A percentile compares a stretch with the other conserved stretches of the same genome.
phyloP scores from a whole-genome alignment of 2,113 vertebrate genomes.

The Leptocoma aspasia region DNA sequence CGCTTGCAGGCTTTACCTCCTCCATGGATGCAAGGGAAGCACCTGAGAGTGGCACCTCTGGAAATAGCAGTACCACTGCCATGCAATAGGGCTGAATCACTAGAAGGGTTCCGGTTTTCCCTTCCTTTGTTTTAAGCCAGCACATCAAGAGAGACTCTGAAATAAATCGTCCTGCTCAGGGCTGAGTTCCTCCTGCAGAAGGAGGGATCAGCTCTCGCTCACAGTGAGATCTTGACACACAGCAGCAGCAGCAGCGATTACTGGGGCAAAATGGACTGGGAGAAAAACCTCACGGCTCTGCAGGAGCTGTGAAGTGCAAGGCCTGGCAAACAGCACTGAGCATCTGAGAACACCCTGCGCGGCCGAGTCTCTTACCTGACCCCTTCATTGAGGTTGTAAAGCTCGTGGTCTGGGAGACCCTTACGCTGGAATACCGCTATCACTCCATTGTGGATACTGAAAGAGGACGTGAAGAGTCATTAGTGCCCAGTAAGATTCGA shows the following conservation, averaged over 20 bases:
- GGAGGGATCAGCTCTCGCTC: background rate
- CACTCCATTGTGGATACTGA: constrained; percentile 94
- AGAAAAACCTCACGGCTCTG: background rate
- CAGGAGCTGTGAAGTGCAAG: background rate
- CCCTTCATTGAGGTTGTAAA: constrained; percentile 94
- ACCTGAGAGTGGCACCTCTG: background rate
- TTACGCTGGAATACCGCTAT: constrained; percentile 93
- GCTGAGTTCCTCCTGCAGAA: background rate
- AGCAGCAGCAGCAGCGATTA: background rate
- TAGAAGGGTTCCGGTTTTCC: background rate
- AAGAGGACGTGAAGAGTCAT: constrained; percentile 5
- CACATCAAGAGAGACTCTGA: background rate
- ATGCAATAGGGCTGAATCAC: background rate
- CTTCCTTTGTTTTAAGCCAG: background rate
- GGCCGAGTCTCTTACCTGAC: constrained; percentile 81
- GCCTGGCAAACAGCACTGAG: background rate
- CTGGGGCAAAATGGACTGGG: background rate
- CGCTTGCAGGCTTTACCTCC: background rate
- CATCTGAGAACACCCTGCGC: accelerated
- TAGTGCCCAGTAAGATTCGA: background rate
- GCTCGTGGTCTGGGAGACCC: constrained; percentile 90
- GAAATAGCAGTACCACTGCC: background rate
- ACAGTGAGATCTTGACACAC: background rate
- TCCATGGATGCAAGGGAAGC: background rate
- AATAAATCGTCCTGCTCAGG: background rate